These are phyloP conservation scores for Drosophila suzukii DNA, from an alignment of 1,140 invertebrate species.

Conservation along the genomic window DNA sequence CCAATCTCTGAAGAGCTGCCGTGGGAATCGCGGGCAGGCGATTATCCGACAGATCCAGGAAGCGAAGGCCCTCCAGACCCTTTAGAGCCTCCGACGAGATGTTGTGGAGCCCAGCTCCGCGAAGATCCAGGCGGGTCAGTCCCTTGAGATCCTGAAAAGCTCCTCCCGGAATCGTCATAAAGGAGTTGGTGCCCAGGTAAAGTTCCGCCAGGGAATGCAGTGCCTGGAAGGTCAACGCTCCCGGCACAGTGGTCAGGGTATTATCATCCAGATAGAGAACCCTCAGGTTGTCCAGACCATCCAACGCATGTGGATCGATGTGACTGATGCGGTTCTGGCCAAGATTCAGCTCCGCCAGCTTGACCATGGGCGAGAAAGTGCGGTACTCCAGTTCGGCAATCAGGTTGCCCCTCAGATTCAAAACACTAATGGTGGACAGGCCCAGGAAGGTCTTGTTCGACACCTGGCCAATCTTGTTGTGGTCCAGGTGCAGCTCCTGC, in stretches of 20 bases:
- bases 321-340: conserved; percentile 93
- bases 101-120: conserved; percentile 91
- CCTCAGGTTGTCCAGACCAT: conserved; percentile 90
- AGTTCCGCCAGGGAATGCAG: conserved; percentile 92
- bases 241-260: conserved; percentile 90
- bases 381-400: conserved; percentile 91
- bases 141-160: conserved; percentile 90
- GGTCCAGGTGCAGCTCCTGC: conserved; percentile 92
- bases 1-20: conserved; percentile 88
- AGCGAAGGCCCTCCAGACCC: conserved; percentile 89
- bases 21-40: conserved; percentile 90
- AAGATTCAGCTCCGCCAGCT: conserved; percentile 93
- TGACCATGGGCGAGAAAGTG: conserved; percentile 90
- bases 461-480: conserved; percentile 93
- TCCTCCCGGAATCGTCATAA: conserved; percentile 89
- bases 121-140: conserved; percentile 91
- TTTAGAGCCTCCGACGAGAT: conserved; percentile 91
- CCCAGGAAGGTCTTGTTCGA: conserved; percentile 92
- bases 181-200: conserved; percentile 92
- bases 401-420: conserved; percentile 93
- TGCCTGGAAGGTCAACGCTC: conserved; percentile 88
- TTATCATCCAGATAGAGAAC: conserved; percentile 94
- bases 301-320: conserved; percentile 92
- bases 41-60: conserved; percentile 92
- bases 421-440: conserved; percentile 90